Evolutionary conservation across 2,888 invertebrate genomes (phyloP).

Genomic region (Cremastinae sp.): DNA sequence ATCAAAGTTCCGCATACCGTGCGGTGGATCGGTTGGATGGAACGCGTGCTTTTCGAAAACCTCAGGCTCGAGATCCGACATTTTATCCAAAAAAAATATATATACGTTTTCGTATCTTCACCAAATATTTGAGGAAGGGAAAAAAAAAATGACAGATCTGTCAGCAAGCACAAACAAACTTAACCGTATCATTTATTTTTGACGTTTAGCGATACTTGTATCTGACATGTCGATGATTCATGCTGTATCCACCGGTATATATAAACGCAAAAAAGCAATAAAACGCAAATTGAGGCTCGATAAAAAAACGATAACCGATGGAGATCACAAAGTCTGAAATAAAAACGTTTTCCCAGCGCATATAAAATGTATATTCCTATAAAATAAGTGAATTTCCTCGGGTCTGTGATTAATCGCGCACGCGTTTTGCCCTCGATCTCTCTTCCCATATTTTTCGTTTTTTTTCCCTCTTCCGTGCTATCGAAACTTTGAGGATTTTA

Average conservation of each 20-base stretch:
- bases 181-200: too few species aligned
- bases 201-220: too few species aligned
- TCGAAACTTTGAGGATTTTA: conserved; percentile 63
- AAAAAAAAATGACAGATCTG: conserved; percentile 2
- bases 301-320: too few species aligned
- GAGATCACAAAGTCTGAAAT: too few species aligned
- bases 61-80: conserved; percentile 16
- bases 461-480: conserved; percentile 27
- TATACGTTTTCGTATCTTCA: too few species aligned
- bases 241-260: too few species aligned
- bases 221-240: too few species aligned
- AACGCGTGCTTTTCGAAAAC: conserved; percentile 60
- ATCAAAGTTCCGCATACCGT: conserved; percentile 68
- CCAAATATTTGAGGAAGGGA: not conserved
- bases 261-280: too few species aligned
- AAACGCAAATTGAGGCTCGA: too few species aligned
- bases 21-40: conserved; percentile 68
- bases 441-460: conserved; percentile 4
- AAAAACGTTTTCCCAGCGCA: too few species aligned
- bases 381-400: conserved; percentile 20
- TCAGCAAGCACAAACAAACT: too few species aligned
- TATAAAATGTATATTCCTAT: too few species aligned
- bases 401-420: conserved; percentile 46
- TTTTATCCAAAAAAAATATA: conserved; percentile 15
- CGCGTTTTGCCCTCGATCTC: conserved; percentile 20